phyloP scores from a whole-genome alignment of 2,113 vertebrate species.

The Caloenas nicobarica region DNA sequence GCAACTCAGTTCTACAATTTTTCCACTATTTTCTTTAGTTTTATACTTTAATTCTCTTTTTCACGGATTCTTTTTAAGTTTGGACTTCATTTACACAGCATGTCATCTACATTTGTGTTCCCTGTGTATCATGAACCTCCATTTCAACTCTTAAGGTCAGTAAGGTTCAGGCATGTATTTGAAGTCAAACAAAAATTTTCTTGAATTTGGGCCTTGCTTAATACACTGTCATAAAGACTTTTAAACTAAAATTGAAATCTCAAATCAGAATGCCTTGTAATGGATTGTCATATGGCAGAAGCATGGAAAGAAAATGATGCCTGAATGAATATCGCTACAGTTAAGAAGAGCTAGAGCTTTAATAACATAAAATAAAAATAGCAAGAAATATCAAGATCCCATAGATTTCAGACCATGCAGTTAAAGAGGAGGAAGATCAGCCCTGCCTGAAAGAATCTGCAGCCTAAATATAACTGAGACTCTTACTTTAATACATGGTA shows the following conservation, averaged over 20 bases:
- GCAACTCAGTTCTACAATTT: background rate
- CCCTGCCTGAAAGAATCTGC: background rate
- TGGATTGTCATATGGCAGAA: background rate
- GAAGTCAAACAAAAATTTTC: background rate
- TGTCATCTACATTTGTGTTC: background rate
- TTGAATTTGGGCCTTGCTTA: background rate
- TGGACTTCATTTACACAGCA: background rate
- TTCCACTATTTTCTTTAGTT: background rate
- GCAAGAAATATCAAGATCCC: background rate
- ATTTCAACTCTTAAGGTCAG: background rate
- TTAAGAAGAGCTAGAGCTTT: background rate
- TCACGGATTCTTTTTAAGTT: background rate
- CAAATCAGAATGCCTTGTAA: background rate
- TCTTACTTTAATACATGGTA: background rate
- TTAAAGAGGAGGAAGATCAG: background rate
- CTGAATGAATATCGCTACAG: background rate
- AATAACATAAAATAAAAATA: background rate
- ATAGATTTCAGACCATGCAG: background rate
- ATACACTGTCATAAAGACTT: background rate
- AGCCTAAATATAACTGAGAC: background rate
- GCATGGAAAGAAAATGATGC: background rate
- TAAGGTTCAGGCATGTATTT: background rate
- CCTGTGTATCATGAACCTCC: fast-evolving
- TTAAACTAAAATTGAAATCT: background rate
- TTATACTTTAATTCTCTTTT: background rate